These are phyloP conservation scores for Garrulus glandarius DNA, from an alignment of 2,797 vertebrate species.

Conservation along the genomic window DNA sequence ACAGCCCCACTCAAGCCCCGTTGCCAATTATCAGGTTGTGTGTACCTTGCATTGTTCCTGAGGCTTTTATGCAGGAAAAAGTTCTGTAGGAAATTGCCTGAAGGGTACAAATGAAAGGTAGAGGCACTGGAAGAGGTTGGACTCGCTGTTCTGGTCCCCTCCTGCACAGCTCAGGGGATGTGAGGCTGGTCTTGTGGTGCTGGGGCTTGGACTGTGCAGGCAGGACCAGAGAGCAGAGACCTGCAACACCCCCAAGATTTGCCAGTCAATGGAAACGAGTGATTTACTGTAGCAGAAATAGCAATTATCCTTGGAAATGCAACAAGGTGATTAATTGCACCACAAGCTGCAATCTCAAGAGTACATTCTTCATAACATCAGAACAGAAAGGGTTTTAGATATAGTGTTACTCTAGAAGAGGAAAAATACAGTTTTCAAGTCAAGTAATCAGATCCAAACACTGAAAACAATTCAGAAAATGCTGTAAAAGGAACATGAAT, in stretches of 20 bases:
- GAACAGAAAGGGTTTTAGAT: background rate
- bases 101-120: background rate
- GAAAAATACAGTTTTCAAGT: background rate
- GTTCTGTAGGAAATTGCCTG: background rate
- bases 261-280: background rate
- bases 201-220: background rate
- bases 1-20: background rate
- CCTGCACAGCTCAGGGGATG: background rate
- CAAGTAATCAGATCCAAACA: background rate
- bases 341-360: background rate
- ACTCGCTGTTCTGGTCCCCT: rapidly evolving
- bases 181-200: background rate
- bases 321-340: background rate
- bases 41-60: background rate
- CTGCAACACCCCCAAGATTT: background rate
- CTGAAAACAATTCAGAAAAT: background rate
- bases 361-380: background rate
- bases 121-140: background rate
- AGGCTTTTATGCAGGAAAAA: background rate
- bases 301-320: background rate
- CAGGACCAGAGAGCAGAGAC: background rate
- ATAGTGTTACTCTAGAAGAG: rapidly evolving
- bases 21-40: background rate
- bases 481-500: background rate
- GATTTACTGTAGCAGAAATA: background rate